Conservation (phyloP, 2,113 vertebrate genomes). For the Corythaeola cristata region DNA sequence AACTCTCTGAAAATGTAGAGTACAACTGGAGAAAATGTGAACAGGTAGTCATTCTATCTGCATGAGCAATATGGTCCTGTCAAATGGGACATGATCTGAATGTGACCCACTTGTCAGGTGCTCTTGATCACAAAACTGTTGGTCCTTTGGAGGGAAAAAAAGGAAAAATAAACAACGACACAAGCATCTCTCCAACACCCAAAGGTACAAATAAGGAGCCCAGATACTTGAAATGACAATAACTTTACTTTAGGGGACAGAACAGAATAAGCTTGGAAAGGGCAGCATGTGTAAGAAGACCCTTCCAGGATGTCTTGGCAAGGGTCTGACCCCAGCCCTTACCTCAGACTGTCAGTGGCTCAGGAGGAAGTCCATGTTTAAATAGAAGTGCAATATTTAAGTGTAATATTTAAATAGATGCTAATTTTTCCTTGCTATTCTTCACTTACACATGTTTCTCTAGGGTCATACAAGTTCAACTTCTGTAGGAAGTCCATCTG, state of each 20-base stretch:
- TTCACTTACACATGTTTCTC: neutral
- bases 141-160: neutral
- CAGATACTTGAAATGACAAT: neutral
- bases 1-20: neutral
- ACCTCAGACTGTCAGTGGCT: neutral
- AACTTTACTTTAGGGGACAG: neutral
- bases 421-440: neutral
- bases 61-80: neutral
- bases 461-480: fast-evolving
- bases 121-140: neutral
- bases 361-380: neutral
- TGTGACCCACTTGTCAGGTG: neutral
- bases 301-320: neutral
- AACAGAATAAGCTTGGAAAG: neutral
- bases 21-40: neutral
- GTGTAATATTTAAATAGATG: neutral
- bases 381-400: neutral
- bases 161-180: neutral
- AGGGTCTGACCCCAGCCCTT: neutral
- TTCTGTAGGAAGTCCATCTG: neutral
- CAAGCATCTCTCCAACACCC: neutral
- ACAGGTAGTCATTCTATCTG: neutral
- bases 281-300: neutral
- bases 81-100: neutral
- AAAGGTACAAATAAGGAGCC: neutral